Evolutionary conservation across 2,797 vertebrate genomes (phyloP).

Genomic region (Myioborus miniatus): DNA sequence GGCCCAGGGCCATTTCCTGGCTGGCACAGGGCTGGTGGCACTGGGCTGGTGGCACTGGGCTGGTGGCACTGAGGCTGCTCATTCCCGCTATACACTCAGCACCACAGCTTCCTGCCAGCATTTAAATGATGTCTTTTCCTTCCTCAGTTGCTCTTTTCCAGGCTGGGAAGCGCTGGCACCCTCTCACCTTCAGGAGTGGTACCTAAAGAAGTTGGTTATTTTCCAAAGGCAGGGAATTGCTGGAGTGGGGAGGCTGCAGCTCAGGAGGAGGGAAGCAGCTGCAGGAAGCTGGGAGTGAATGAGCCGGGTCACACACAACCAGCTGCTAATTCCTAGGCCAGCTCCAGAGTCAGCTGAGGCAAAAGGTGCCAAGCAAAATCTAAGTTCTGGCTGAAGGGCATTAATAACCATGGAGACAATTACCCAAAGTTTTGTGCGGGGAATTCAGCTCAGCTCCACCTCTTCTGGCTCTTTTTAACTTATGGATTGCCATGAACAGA

Average conservation of each 20-base stretch:
- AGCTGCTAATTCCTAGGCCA: neutral
- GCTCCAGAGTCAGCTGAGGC: neutral
- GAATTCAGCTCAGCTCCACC: neutral
- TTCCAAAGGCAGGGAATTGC: neutral
- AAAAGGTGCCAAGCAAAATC: neutral
- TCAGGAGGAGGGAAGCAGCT: neutral
- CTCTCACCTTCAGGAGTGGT: neutral
- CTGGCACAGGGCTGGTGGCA: no score
- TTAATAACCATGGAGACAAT: neutral
- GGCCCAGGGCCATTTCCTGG: neutral
- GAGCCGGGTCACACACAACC: rapidly evolving
- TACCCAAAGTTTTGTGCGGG: neutral
- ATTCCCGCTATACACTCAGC: neutral
- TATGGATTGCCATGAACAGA: neutral
- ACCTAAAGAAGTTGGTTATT: neutral
- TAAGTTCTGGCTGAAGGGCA: neutral
- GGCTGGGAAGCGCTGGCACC: neutral
- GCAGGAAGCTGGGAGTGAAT: neutral
- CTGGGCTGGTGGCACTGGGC: rapidly evolving
- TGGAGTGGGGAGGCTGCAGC: rapidly evolving
- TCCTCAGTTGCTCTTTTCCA: neutral
- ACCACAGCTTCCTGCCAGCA: rapidly evolving
- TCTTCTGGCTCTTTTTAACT: neutral
- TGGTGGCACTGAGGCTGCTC: rapidly evolving
- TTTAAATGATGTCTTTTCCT: neutral